These are phyloP conservation scores for Pemphigus obesinymphae DNA, from an alignment of 1,140 invertebrate species.

Conservation along the genomic window DNA sequence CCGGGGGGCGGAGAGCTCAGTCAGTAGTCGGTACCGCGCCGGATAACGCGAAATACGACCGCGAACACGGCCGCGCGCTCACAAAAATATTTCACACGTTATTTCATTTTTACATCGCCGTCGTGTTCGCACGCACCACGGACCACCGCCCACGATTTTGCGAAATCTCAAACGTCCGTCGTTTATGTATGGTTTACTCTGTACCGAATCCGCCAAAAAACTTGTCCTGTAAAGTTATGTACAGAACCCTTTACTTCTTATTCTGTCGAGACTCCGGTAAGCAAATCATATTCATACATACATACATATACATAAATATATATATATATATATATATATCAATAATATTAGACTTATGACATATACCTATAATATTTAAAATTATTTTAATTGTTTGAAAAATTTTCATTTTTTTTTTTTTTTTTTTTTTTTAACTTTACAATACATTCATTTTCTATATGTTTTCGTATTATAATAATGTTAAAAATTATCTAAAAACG, in stretches of 20 bases:
- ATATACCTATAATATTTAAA: no score
- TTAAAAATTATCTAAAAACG: no score
- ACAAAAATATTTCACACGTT: background rate
- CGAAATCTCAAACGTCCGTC: background rate
- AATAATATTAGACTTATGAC: no score
- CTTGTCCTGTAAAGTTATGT: slow-evolving; percentile 15
- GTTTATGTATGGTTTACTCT: slow-evolving; percentile 22
- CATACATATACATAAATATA: no score
- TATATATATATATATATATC: background rate
- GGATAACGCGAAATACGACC: slow-evolving; percentile 5
- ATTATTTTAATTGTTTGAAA: no score
- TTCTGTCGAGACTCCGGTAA: slow-evolving; percentile 36
- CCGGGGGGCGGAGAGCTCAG: no score
- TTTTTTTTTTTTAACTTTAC: no score
- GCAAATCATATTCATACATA: background rate
- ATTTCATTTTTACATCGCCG: background rate
- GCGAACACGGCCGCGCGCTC: background rate
- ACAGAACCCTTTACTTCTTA: slow-evolving; percentile 31
- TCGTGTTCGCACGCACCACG: no score
- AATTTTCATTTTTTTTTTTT: no score
- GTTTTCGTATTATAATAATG: no score
- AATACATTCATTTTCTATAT: no score
- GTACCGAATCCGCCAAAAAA: background rate
- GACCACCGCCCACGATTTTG: background rate
- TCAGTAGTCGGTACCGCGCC: slow-evolving; percentile 3